A percentile compares a stretch with the other conserved stretches of the same genome.
phyloP scores from a whole-genome alignment of 2,113 vertebrate species.

The Pseudorasbora parva region DNA sequence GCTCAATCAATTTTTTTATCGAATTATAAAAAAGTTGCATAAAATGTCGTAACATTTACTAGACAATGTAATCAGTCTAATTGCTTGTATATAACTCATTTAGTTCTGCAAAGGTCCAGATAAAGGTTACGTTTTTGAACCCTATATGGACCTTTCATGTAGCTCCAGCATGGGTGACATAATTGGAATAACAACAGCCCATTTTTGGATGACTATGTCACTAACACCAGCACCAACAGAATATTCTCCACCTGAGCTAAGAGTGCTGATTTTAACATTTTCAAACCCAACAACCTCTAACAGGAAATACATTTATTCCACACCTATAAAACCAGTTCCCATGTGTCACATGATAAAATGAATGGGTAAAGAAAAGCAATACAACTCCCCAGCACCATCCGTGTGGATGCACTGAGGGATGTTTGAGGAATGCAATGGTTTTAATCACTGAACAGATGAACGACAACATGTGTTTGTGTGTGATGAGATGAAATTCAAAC shows the following conservation, averaged over 20 bases:
- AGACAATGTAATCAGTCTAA: not conserved
- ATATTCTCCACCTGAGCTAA: slow-evolving; percentile 10
- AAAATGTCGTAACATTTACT: not conserved
- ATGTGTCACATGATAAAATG: slow-evolving; percentile 4
- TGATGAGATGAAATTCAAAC: slow-evolving; percentile 56
- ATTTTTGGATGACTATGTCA: slow-evolving; percentile 26
- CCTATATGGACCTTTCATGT: not conserved
- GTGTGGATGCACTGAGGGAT: slow-evolving; percentile 19
- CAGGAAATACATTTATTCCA: slow-evolving; percentile 16
- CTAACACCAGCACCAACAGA: slow-evolving; percentile 11
- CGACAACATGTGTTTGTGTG: slow-evolving; percentile 53
- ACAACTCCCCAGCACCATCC: slow-evolving; percentile 1
- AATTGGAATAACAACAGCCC: slow-evolving; percentile 45
- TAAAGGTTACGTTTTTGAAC: not conserved
- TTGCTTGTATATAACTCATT: not conserved
- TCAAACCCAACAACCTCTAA: slow-evolving; percentile 21
- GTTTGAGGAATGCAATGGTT: slow-evolving; percentile 57
- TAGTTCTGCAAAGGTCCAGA: not conserved
- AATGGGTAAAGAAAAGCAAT: not conserved
- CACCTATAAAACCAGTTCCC: slow-evolving; percentile 11
- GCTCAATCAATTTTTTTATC: not conserved
- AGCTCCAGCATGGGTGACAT: slow-evolving; percentile 37
- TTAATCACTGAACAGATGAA: slow-evolving; percentile 42
- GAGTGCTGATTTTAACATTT: slow-evolving; percentile 3
- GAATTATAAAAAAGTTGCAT: not conserved